Evolutionary conservation across 2,797 vertebrate species (phyloP).

Genomic region (Dendrocincla fuliginosa): DNA sequence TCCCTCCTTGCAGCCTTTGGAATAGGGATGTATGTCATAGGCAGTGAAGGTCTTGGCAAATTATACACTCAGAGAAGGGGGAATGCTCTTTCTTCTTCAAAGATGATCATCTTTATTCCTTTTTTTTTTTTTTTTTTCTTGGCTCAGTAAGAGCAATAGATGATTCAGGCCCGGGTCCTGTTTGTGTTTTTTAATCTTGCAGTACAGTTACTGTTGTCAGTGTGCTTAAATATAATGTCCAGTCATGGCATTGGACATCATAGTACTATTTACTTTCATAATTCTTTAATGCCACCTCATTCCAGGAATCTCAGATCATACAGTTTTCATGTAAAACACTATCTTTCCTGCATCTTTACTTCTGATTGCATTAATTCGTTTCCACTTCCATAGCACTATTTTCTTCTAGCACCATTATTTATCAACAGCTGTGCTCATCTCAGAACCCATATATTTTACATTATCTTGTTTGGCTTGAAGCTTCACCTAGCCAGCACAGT

Average conservation of each 20-base stretch:
- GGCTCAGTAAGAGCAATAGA: not conserved
- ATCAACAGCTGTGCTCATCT: not conserved
- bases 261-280: not conserved
- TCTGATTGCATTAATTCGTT: constrained; percentile 1
- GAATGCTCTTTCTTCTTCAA: not conserved
- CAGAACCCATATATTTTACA: not conserved
- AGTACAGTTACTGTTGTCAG: not conserved
- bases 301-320: not conserved
- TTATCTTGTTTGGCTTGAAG: not conserved
- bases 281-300: not conserved
- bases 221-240: not conserved
- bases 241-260: not conserved
- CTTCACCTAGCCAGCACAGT: not conserved
- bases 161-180: not conserved
- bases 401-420: not conserved
- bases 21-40: rapidly evolving
- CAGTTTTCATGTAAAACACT: not conserved
- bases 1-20: not conserved
- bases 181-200: not conserved
- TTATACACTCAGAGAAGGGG: not conserved
- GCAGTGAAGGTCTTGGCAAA: not conserved
- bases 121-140: not conserved
- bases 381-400: constrained; percentile 35
- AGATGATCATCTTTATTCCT: not conserved
- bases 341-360: not conserved